These are phyloP conservation scores for Elgaria multicarinata DNA, from an alignment of 2,113 vertebrate species.

Conservation along the genomic window DNA sequence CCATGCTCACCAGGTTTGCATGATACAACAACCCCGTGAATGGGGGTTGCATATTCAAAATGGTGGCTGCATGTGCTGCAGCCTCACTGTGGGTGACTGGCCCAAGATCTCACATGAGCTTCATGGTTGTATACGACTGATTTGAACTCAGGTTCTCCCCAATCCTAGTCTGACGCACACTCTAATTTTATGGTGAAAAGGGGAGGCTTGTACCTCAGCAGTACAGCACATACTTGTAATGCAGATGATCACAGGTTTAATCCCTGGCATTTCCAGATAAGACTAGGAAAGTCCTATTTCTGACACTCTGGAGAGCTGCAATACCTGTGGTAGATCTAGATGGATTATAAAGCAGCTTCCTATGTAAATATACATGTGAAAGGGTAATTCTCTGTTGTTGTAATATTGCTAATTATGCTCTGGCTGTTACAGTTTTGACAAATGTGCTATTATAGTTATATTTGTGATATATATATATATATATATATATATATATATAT, in stretches of 20 bases:
- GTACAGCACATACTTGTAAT: neutral
- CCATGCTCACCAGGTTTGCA: too few relatives aligned
- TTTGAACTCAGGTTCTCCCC: too few relatives aligned
- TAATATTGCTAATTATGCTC: neutral
- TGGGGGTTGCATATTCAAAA: too few relatives aligned
- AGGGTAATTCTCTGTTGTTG: neutral
- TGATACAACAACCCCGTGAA: too few relatives aligned
- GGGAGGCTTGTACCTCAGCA: neutral
- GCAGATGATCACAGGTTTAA: neutral
- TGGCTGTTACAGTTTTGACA: neutral
- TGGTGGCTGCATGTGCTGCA: too few relatives aligned
- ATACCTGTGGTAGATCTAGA: neutral
- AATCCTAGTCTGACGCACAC: too few relatives aligned
- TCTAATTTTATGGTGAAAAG: too few relatives aligned
- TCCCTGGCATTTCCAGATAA: neutral
- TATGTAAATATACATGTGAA: neutral
- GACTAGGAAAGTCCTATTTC: neutral
- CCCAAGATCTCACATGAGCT: too few relatives aligned
- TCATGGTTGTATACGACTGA: too few relatives aligned
- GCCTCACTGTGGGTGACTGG: too few relatives aligned
- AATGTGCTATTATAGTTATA: neutral
- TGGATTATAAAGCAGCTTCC: neutral
- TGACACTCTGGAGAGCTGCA: neutral
- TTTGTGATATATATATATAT: too few relatives aligned
- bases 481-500: neutral